A percentile compares a stretch with the other conserved stretches of the same genome.
Conservation (phyloP, 2,888 invertebrate genomes). For the Andricus quercusramuli region DNA sequence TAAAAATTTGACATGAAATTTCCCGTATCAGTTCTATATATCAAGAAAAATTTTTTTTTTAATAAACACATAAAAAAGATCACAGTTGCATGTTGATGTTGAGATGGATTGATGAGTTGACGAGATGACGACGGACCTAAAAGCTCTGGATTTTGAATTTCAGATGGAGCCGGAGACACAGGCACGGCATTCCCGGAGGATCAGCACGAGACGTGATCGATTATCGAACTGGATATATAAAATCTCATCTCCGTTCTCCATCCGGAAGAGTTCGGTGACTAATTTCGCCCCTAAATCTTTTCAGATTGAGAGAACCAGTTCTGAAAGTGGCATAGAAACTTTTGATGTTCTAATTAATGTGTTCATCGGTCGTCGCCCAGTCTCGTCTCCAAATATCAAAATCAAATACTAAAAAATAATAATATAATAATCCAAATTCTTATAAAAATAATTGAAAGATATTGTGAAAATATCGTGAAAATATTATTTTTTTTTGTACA, state of each 20-base stretch:
- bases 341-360: background rate
- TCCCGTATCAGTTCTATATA: background rate
- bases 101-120: background rate
- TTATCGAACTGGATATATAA: constrained; percentile 92
- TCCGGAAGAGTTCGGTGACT: constrained; percentile 95
- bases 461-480: no score
- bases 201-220: constrained; percentile 85
- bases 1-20: background rate
- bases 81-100: constrained; percentile 37
- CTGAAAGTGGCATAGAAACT: background rate
- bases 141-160: constrained; percentile 57
- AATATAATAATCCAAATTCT: background rate
- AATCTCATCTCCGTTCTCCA: constrained; percentile 94
- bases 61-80: background rate
- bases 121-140: background rate
- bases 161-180: constrained; percentile 92
- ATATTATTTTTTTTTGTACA: no score
- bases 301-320: background rate
- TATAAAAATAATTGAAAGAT: no score
- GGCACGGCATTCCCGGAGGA: constrained; percentile 80
- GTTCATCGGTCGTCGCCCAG: background rate
- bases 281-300: constrained; percentile 41
- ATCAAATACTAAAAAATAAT: background rate
- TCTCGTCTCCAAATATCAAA: background rate
- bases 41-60: background rate